Conservation (phyloP, 2,113 vertebrate species). For the Lophochroa leadbeateri region DNA sequence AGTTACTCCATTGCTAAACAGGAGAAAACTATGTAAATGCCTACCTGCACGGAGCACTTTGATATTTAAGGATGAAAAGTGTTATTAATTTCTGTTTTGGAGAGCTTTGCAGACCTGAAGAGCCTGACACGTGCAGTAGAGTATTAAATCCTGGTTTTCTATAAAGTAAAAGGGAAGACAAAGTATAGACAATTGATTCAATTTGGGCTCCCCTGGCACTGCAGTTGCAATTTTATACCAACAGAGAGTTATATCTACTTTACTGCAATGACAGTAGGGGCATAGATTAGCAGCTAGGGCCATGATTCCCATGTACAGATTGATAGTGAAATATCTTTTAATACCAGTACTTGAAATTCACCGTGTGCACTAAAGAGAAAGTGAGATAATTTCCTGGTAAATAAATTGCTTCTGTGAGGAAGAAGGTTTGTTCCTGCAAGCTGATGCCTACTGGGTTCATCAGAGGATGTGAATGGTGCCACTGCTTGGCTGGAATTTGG, state of each 20-base stretch:
- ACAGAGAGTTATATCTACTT: not conserved
- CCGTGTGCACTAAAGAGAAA: not conserved
- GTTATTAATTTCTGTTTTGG: conserved; percentile 4
- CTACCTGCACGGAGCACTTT: not conserved
- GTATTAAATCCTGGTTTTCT: not conserved
- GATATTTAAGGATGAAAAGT: not conserved
- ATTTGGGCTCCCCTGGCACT: fast-evolving
- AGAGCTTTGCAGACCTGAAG: not conserved
- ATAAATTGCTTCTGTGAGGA: not conserved
- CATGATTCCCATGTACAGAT: not conserved
- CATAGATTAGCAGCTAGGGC: not conserved
- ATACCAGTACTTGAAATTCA: not conserved
- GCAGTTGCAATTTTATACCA: not conserved
- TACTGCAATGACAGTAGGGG: not conserved
- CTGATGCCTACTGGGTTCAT: not conserved
- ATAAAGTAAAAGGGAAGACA: not conserved
- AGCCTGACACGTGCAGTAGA: not conserved
- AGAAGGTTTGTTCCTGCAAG: not conserved
- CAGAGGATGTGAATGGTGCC: not conserved
- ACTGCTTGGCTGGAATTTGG: not conserved
- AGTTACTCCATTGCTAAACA: not conserved
- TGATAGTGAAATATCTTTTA: not conserved
- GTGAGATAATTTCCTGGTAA: not conserved
- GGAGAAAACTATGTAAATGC: not conserved
- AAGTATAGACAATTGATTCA: not conserved